Percentiles rank a stretch among this genome's conserved stretches.
phyloP scores from a whole-genome alignment of 2,888 invertebrate genomes.

The Scaptomyza parva region DNA sequence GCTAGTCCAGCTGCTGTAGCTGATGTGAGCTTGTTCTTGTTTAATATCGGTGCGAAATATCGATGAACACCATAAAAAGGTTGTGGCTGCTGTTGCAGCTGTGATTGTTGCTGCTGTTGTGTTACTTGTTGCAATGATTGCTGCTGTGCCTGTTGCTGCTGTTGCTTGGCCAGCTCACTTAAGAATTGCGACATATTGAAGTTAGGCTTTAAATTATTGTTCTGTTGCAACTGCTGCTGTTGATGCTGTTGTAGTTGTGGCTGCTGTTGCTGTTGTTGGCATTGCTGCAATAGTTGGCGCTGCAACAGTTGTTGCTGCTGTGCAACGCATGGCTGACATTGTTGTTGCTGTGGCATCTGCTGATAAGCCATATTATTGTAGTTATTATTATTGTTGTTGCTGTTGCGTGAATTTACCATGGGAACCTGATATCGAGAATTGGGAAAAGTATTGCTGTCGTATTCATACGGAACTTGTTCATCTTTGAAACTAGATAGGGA shows the following conservation, averaged over 20 bases:
- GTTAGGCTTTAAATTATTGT: slow-evolving; percentile 10
- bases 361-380: slow-evolving; percentile 26
- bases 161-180: slow-evolving; percentile 51
- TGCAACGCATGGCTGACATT: neutral
- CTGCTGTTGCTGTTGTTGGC: slow-evolving; percentile 26
- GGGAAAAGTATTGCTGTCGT: slow-evolving; percentile 19
- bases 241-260: slow-evolving; percentile 15
- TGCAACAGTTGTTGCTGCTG: slow-evolving; percentile 8
- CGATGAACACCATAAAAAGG: slow-evolving; percentile 40
- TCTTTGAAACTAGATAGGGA: neutral
- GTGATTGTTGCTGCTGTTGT: slow-evolving; percentile 27
- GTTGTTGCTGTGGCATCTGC: slow-evolving; percentile 14
- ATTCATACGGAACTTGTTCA: neutral
- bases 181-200: slow-evolving; percentile 63
- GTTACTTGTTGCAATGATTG: slow-evolving; percentile 6
- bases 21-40: slow-evolving; percentile 38
- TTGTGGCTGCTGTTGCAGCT: slow-evolving; percentile 5
- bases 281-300: slow-evolving; percentile 10
- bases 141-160: slow-evolving; percentile 24
- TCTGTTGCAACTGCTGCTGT: slow-evolving; percentile 20
- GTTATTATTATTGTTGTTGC: slow-evolving; percentile 1
- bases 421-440: slow-evolving; percentile 47
- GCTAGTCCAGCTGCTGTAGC: neutral
- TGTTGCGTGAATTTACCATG: slow-evolving; percentile 40
- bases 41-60: slow-evolving; percentile 43